phyloP scores from a whole-genome alignment of 1,140 invertebrate genomes.

The Chymomyza costata region DNA sequence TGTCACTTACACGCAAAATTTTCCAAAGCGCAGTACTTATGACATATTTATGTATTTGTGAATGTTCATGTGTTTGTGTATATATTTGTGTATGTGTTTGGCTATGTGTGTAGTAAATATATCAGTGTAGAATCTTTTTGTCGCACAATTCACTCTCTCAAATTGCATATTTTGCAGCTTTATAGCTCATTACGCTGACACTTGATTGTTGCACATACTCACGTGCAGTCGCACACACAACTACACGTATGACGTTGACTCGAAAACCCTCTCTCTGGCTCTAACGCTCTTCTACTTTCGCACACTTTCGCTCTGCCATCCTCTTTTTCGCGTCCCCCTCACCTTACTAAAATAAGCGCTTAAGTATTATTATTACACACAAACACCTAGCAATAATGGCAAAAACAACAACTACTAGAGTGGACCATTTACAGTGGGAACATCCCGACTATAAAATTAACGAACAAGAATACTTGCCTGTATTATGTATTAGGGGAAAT shows the following conservation, averaged over 20 bases:
- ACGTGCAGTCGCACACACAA: constrained; percentile 13
- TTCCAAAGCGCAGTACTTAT: constrained; percentile 52
- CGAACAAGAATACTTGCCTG: too few relatives aligned
- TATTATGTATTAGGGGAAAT: too few relatives aligned
- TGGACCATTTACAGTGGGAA: too few relatives aligned
- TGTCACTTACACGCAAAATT: constrained; percentile 72
- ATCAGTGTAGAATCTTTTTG: constrained; percentile 24
- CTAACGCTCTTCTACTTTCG: too few relatives aligned
- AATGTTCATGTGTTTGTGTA: not conserved
- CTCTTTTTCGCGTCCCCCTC: too few relatives aligned
- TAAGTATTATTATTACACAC: constrained; percentile 57
- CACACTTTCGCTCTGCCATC: too few relatives aligned
- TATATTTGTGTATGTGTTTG: constrained; percentile 6
- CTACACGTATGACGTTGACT: too few relatives aligned
- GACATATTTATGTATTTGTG: constrained; percentile 22
- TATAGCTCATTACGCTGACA: constrained; percentile 71
- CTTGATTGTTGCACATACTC: constrained; percentile 66
- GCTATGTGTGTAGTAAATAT: constrained; percentile 4
- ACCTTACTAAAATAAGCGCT: constrained; percentile 42
- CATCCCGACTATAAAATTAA: too few relatives aligned
- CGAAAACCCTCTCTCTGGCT: too few relatives aligned
- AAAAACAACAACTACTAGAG: constrained; percentile 3
- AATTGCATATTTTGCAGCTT: constrained; percentile 73
- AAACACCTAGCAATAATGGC: constrained; percentile 5
- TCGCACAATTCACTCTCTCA: constrained; percentile 49